A percentile compares a stretch with the other conserved stretches of the same genome.
Conservation (phyloP, 1,140 invertebrate genomes). For the Apis dorsata region DNA sequence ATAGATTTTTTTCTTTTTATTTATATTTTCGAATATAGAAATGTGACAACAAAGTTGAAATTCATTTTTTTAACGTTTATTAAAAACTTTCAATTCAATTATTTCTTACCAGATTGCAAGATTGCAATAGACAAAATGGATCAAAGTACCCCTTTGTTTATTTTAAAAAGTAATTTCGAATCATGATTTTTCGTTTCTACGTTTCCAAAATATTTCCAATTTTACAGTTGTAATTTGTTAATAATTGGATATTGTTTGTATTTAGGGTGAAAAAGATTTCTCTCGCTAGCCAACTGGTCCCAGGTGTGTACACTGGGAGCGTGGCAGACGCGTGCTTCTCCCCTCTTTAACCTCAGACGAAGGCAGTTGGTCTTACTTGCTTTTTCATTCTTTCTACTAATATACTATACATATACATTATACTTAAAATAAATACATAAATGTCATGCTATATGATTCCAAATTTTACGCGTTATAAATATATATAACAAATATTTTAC, state of each 20-base stretch:
- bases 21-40: no score
- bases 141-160: not conserved
- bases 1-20: no score
- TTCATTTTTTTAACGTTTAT: no score
- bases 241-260: constrained; percentile 75
- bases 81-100: no score
- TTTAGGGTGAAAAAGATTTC: constrained; percentile 54
- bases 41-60: no score
- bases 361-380: constrained; percentile 63
- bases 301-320: constrained; percentile 68
- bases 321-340: constrained; percentile 79
- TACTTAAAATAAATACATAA: not conserved
- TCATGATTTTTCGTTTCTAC: constrained; percentile 27
- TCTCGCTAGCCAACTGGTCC: constrained; percentile 68
- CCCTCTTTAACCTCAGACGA: constrained; percentile 71
- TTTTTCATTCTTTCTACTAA: constrained; percentile 48
- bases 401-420: not conserved
- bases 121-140: not conserved
- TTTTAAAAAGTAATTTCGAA: not conserved
- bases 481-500: not conserved
- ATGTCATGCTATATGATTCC: not conserved
- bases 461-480: not conserved
- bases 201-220: constrained; percentile 67
- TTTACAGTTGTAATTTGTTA: constrained; percentile 71
- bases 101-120: no score